Evolutionary conservation across 2,797 vertebrate genomes (phyloP), one percentile per base, ranked within the genome.

Genomic region (Gouania willdenowi): DNA sequence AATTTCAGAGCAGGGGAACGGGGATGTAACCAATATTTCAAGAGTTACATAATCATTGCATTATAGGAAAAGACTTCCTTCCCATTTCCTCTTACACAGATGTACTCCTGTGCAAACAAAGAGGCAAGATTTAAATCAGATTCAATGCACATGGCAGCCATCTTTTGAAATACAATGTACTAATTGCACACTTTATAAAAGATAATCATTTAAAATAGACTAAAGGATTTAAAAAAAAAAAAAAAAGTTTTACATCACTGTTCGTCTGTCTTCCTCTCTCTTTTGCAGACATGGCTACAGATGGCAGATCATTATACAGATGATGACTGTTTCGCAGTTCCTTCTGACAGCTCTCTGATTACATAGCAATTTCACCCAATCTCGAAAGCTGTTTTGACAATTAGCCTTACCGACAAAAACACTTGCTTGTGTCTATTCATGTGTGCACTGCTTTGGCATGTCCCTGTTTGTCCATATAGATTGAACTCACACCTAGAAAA

Each of bases 241-340:
- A 28, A 35, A 58, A 53, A 59, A 49, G 38, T 23, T 27, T 39
- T 47, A 29, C 40, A 8, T 66, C 33, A 10, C 26, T 19, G 31
- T 50, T 37, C 17, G 30, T 19, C 25, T 25, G 33, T 24, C 27
- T 26, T 25, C 5, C 30, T 6, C 34, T 34, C 33, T 39, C 45
- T 30, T 39, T 3, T 37, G 10, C 55, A 73, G 56, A 63, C 69
- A 63, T 56, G 27, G 53, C 75, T 73, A 56, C 77, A 79, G 71
- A 85, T 84, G 78, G 81, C 75, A 76, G 78, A 79, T 84, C 70
- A 77, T 71, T 75, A 69, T 71, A 78, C 72, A 77, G 76, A 81
- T 79, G 77, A 84, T 79, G 72, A 77, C 81, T 81, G 75, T 76
- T 81, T 73, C 82, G 73, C 79, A 67, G 63, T 71, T 77, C 66